phyloP scores from a whole-genome alignment of 30 jellyfish, hydroid and myxozoan species.

The Hydractinia echinata region DNA sequence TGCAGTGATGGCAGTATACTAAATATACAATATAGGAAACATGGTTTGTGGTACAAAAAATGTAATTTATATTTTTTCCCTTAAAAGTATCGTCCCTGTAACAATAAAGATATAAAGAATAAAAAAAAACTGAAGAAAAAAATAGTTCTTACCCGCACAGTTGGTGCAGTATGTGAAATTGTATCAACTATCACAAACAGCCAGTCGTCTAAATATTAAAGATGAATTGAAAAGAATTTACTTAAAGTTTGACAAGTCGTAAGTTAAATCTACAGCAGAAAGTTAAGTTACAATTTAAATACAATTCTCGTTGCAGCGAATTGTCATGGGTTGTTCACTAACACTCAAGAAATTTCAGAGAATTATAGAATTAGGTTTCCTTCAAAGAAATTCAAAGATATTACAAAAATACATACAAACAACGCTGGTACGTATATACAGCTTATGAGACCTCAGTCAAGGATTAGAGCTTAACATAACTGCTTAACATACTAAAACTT shows the following conservation, averaged over 20 bases:
- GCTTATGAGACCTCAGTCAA: too few species aligned
- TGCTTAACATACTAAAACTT: too few species aligned
- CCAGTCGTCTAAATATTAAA: constrained; percentile 52
- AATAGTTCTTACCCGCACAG: constrained; percentile 47
- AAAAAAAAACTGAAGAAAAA: neutral
- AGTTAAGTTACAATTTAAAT: neutral
- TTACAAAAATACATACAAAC: too few species aligned
- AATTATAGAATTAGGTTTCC: too few species aligned
- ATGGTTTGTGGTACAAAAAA: too few species aligned
- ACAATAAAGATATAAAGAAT: neutral
- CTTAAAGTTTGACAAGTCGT: neutral
- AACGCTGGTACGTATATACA: too few species aligned
- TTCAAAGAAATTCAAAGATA: too few species aligned
- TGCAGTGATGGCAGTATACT: constrained; percentile 18
- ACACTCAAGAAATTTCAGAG: too few species aligned
- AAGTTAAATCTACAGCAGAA: neutral
- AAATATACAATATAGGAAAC: neutral
- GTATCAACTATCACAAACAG: constrained; percentile 52
- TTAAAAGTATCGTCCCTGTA: neutral
- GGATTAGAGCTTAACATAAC: too few species aligned
- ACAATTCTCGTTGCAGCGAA: too few species aligned
- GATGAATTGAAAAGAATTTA: neutral
- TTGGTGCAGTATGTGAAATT: constrained; percentile 51
- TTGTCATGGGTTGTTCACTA: too few species aligned
- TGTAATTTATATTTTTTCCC: too few species aligned